Evolutionary conservation across 2,797 vertebrate species (phyloP).

Genomic region (Thunnus albacares): DNA sequence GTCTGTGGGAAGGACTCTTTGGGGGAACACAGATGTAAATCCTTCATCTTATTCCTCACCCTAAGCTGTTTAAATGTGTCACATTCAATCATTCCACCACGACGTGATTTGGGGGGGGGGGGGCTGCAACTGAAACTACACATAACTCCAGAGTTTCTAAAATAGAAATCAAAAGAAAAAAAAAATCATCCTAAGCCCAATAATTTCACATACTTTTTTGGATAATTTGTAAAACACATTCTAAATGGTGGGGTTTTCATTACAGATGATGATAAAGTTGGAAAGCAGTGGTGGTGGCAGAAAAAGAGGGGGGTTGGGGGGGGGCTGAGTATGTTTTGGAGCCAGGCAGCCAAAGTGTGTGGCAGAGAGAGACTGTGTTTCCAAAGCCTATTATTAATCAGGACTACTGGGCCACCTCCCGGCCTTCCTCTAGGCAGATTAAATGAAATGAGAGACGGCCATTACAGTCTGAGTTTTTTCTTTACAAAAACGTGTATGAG

Average conservation of each 20-base stretch:
- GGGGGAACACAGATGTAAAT: conserved; percentile 41
- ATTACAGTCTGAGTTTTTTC: conserved; percentile 81
- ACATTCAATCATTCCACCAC: conserved; percentile 48
- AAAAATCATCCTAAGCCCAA: conserved; percentile 35
- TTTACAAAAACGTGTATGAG: conserved; percentile 47
- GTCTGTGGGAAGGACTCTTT: conserved; percentile 20
- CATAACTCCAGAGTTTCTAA: conserved; percentile 27
- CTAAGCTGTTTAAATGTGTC: conserved; percentile 62
- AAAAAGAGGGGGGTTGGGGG: conserved; percentile 12
- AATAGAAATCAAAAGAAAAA: conserved; percentile 34
- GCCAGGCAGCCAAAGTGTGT: conserved; percentile 68
- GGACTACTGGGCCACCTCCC: conserved; percentile 79
- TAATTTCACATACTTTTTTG: conserved; percentile 50
- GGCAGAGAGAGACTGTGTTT: conserved; percentile 71
- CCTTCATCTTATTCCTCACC: conserved; percentile 41
- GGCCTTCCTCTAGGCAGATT: conserved; percentile 85
- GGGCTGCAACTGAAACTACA: conserved; percentile 44
- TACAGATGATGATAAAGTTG: conserved; percentile 73
- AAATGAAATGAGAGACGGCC: conserved; percentile 86
- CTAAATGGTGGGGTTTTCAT: conserved; percentile 72
- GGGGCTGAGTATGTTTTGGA: conserved; percentile 58
- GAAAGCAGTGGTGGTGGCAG: conserved; percentile 55
- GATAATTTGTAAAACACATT: conserved; percentile 79
- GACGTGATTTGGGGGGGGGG: neutral
- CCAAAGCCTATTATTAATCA: conserved; percentile 86